Evolutionary conservation across 2,888 invertebrate genomes (phyloP).

Genomic region (Incurvaria masculella): DNA sequence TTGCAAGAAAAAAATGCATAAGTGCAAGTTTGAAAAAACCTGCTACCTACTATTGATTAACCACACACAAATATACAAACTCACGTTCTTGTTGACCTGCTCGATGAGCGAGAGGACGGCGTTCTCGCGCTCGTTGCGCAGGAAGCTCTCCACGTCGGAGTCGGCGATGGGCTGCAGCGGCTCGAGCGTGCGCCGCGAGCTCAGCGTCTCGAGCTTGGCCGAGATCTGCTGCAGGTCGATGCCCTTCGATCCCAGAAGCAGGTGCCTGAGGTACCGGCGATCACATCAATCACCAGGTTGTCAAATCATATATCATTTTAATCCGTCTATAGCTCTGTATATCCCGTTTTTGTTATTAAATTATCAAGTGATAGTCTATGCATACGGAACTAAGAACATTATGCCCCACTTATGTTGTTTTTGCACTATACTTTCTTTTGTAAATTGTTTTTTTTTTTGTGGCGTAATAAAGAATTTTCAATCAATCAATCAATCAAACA

Average conservation of each 20-base stretch:
- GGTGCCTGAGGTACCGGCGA: conserved; percentile 79
- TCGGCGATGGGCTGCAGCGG: conserved; percentile 88
- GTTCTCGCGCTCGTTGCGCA: conserved; percentile 93
- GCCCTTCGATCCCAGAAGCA: conserved; percentile 87
- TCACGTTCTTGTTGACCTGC: conserved; percentile 82
- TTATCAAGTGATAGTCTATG: too few relatives aligned
- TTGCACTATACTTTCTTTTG: too few relatives aligned
- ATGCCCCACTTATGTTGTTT: too few relatives aligned
- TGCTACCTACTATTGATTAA: too few relatives aligned
- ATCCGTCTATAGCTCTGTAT: not conserved
- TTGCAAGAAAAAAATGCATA: too few relatives aligned
- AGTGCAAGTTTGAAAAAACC: too few relatives aligned
- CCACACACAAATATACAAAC: too few relatives aligned
- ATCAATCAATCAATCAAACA: too few relatives aligned
- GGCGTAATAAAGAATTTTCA: too few relatives aligned
- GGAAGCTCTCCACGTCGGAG: conserved; percentile 85
- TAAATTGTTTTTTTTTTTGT: too few relatives aligned
- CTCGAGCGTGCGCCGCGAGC: conserved; percentile 81
- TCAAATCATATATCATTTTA: not conserved
- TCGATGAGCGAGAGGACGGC: conserved; percentile 89
- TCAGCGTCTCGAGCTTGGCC: conserved; percentile 85
- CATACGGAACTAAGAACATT: too few relatives aligned
- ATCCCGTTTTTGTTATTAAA: not conserved
- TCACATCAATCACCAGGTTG: conserved; percentile 5
- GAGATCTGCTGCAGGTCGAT: conserved; percentile 92